phyloP scores from a whole-genome alignment of 2,888 invertebrate species.

The Stenolophus ochropezus region DNA sequence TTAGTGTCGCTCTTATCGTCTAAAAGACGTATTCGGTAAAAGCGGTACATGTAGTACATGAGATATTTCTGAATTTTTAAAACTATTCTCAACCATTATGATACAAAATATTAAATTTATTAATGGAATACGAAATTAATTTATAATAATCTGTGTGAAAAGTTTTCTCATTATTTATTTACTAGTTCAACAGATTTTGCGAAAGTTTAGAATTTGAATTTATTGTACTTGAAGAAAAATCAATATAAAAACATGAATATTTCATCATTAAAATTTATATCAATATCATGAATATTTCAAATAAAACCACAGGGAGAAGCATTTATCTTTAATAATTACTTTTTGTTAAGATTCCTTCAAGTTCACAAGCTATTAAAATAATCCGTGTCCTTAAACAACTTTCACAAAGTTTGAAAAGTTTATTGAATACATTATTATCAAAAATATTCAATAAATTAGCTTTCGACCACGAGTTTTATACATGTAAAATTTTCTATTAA shows the following conservation, averaged over 20 bases:
- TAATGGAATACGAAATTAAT: too few species aligned
- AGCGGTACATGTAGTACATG: too few species aligned
- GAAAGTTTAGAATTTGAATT: background rate
- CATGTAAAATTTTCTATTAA: too few species aligned
- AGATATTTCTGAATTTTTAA: too few species aligned
- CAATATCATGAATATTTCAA: constrained; percentile 32
- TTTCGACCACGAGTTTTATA: too few species aligned
- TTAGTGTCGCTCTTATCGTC: too few species aligned
- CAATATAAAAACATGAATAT: background rate
- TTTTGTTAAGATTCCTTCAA: constrained; percentile 11
- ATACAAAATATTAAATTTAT: too few species aligned
- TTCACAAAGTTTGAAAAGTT: constrained; percentile 3
- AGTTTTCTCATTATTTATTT: background rate
- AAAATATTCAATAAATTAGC: background rate
- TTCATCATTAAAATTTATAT: constrained; percentile 17
- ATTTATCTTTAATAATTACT: constrained; percentile 35
- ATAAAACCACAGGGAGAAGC: background rate
- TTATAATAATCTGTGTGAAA: background rate
- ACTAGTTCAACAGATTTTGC: background rate
- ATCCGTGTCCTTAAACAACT: constrained; percentile 7
- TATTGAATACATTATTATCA: constrained; percentile 24
- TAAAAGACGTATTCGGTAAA: too few species aligned
- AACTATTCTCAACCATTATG: too few species aligned
- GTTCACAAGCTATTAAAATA: constrained; percentile 32
- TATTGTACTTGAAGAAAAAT: constrained; percentile 1